phyloP scores from a whole-genome alignment of 2,888 invertebrate genomes.

The Bruchidius siliquastri region DNA sequence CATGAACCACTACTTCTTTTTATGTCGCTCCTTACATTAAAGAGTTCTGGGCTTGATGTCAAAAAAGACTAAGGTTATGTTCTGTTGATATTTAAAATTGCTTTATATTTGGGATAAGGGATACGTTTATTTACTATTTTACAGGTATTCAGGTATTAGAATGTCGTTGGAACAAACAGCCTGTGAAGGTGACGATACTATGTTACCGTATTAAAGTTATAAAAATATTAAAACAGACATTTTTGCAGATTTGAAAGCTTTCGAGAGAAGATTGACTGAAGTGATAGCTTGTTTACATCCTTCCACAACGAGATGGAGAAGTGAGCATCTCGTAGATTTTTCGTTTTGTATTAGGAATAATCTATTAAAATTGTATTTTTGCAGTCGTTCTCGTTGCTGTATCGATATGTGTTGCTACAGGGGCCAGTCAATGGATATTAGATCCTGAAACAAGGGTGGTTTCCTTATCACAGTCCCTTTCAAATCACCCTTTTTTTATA shows the following conservation, averaged over 20 bases:
- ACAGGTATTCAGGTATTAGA: background rate
- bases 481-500: conserved; percentile 93
- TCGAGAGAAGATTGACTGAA: conserved; percentile 94
- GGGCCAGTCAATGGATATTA: conserved; percentile 94
- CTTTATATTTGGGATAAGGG: background rate
- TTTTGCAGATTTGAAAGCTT: conserved; percentile 89
- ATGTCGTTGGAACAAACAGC: conserved; percentile 87
- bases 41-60: background rate
- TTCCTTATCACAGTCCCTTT: conserved; percentile 83
- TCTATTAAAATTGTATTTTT: conserved; percentile 3
- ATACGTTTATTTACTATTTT: background rate
- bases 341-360: background rate
- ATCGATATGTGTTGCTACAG: conserved; percentile 86
- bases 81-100: background rate
- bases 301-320: conserved; percentile 91
- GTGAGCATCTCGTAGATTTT: conserved; percentile 54
- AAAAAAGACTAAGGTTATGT: background rate
- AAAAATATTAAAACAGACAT: conserved; percentile 38
- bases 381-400: conserved; percentile 81
- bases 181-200: conserved; percentile 68
- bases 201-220: conserved; percentile 4
- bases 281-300: conserved; percentile 95
- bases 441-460: conserved; percentile 92
- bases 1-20: too few species aligned
- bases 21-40: too few species aligned